A percentile compares a stretch with the other conserved stretches of the same genome.
phyloP scores from a whole-genome alignment of 2,888 invertebrate species.

The Didymodactylos carnosus region DNA sequence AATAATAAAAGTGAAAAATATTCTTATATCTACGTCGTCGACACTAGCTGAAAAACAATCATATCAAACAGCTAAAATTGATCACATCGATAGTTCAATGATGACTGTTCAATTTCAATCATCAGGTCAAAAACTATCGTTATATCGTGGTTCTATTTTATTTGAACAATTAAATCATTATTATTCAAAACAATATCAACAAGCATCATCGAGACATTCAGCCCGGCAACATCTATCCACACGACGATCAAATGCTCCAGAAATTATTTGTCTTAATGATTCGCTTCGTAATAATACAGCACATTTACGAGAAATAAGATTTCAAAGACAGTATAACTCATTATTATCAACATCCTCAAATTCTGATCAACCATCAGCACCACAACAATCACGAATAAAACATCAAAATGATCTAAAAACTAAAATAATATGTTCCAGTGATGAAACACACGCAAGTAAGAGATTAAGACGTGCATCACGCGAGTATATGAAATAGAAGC shows the following conservation, averaged over 20 bases:
- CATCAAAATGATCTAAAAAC: no score
- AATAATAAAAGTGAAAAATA: neutral
- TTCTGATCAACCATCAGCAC: no score
- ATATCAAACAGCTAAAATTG: neutral
- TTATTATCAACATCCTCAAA: neutral
- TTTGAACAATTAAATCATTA: neutral
- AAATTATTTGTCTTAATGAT: neutral
- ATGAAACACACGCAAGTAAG: no score
- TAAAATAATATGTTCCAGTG: no score
- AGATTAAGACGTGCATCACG: no score
- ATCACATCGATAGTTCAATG: neutral
- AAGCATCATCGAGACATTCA: neutral
- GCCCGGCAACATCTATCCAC: neutral
- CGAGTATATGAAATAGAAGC: no score
- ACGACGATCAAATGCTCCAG: neutral
- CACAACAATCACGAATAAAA: neutral
- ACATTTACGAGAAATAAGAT: no score
- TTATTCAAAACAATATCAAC: neutral
- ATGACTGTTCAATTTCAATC: neutral
- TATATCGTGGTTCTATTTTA: neutral
- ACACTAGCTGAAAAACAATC: neutral
- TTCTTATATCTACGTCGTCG: no score
- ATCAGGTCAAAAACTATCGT: neutral
- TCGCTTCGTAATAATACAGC: no score
- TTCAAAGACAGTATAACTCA: no score